phyloP scores from a whole-genome alignment of 2,113 vertebrate genomes.

The Trogon surrucura region DNA sequence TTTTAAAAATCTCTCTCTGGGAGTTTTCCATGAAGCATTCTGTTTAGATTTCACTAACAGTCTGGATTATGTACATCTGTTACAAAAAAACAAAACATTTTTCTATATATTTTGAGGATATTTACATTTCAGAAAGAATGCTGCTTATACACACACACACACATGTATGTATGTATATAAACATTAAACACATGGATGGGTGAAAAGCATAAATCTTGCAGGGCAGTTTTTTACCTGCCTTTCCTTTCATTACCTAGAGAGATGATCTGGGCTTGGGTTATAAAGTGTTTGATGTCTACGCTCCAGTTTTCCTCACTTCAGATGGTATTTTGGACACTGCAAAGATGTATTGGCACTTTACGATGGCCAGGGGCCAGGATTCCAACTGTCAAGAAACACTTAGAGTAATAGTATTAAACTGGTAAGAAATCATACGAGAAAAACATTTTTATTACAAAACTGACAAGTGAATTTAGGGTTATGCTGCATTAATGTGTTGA shows the following conservation, averaged over 20 bases:
- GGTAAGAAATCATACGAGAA: constrained; percentile 46
- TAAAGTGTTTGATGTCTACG: background rate
- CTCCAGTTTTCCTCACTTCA: constrained; percentile 16
- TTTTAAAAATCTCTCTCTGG: background rate
- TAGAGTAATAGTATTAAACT: constrained; percentile 47
- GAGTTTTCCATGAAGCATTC: constrained; percentile 6
- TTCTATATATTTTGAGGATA: background rate
- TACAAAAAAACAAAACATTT: background rate
- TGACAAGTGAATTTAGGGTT: constrained; percentile 35
- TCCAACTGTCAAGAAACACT: constrained; percentile 56
- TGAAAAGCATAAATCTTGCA: constrained; percentile 36
- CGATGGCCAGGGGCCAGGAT: constrained; percentile 27
- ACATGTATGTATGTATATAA: background rate
- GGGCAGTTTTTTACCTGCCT: background rate
- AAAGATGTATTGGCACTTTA: constrained; percentile 61
- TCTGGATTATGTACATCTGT: constrained; percentile 47
- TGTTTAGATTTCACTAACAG: constrained; percentile 34
- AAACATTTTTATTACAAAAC: constrained; percentile 44
- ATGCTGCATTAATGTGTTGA: constrained; percentile 34
- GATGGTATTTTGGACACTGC: constrained; percentile 42
- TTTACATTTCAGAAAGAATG: constrained; percentile 4
- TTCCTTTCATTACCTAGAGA: constrained; percentile 5
- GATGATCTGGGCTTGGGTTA: constrained; percentile 23
- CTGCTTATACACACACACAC: background rate
- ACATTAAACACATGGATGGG: background rate